phyloP scores from a whole-genome alignment of 2,797 vertebrate species.

The Gobio occitaniae region DNA sequence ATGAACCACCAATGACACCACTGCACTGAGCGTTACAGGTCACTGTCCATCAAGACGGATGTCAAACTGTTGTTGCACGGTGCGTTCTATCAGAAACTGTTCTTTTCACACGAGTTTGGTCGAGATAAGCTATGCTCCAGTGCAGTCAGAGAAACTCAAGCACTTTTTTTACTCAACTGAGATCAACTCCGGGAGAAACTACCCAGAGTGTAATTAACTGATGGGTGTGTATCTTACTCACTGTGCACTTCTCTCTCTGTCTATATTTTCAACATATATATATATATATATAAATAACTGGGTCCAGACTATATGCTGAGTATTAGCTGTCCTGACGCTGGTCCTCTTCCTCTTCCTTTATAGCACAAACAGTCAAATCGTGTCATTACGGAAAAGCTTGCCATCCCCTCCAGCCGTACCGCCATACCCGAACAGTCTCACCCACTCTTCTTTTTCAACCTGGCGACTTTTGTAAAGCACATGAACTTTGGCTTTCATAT shows the following conservation, averaged over 20 bases:
- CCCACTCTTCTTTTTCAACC: background rate
- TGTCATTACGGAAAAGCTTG: conserved; percentile 53
- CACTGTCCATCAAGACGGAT: background rate
- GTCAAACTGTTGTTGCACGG: background rate
- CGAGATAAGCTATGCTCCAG: background rate
- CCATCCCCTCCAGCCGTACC: background rate
- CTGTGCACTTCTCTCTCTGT: conserved; percentile 2
- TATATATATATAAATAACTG: conserved; percentile 48
- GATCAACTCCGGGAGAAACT: conserved; percentile 2
- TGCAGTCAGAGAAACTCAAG: background rate
- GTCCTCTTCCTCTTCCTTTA: conserved; percentile 57
- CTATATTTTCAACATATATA: conserved; percentile 5
- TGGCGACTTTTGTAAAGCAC: background rate
- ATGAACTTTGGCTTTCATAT: background rate
- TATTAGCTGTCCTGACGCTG: conserved; percentile 39
- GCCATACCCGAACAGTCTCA: background rate
- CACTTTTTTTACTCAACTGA: conserved; percentile 18
- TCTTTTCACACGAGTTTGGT: background rate
- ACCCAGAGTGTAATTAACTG: conserved; percentile 33
- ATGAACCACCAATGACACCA: conserved; percentile 13
- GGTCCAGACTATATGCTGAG: conserved; percentile 30
- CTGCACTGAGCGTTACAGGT: background rate
- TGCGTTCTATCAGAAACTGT: background rate
- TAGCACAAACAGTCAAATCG: conserved; percentile 32
- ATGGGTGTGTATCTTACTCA: conserved; percentile 33